Conservation (phyloP, 2,888 invertebrate species). For the Drosophila pseudotakahashii region DNA sequence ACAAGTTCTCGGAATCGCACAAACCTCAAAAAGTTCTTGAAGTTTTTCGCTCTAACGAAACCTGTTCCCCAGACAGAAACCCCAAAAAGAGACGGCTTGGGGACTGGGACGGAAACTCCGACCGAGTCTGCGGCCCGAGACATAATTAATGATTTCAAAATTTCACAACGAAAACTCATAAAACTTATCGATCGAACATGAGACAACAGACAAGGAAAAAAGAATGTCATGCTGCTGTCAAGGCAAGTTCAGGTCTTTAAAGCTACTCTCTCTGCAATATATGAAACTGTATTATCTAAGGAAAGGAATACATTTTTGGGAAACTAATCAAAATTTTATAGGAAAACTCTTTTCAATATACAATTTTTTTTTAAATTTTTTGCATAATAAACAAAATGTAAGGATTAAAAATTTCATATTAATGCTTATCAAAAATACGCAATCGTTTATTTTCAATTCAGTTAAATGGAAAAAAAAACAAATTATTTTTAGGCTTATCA, state of each 20-base stretch:
- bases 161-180: slow-evolving; percentile 57
- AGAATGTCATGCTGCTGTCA: slow-evolving; percentile 32
- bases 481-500: neutral
- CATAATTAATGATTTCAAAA: slow-evolving; percentile 72
- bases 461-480: too few relatives aligned
- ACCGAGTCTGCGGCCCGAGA: slow-evolving; percentile 14
- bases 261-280: neutral
- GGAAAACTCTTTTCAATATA: neutral
- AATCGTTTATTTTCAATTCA: too few relatives aligned
- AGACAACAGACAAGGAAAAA: slow-evolving; percentile 16
- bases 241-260: slow-evolving; percentile 5
- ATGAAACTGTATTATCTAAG: neutral
- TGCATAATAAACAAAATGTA: too few relatives aligned
- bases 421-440: too few relatives aligned
- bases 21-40: slow-evolving; percentile 51
- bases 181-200: slow-evolving; percentile 57
- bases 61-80: slow-evolving; percentile 43
- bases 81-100: slow-evolving; percentile 9
- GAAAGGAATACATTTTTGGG: too few relatives aligned
- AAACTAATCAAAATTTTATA: neutral
- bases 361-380: too few relatives aligned
- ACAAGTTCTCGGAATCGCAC: slow-evolving; percentile 65
- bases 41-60: slow-evolving; percentile 47
- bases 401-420: too few relatives aligned
- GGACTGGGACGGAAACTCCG: slow-evolving; percentile 8